phyloP scores from a whole-genome alignment of 2,888 invertebrate species.

The Pollenia amentaria region DNA sequence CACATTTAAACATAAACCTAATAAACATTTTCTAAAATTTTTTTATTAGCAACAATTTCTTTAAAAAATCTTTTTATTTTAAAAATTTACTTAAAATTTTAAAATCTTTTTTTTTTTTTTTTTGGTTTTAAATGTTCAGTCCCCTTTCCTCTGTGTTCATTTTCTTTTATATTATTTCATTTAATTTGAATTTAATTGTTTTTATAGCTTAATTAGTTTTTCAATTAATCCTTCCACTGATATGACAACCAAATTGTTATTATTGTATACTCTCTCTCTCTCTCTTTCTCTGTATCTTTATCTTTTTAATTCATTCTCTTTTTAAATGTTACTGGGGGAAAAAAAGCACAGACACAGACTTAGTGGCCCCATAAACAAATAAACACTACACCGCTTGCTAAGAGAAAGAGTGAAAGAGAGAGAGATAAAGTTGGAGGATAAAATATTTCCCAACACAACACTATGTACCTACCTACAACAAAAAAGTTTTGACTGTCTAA shows the following conservation, averaged over 20 bases:
- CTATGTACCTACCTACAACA: too few species aligned
- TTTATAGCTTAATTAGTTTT: slow-evolving; percentile 74
- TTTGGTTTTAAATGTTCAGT: background rate
- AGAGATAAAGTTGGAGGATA: slow-evolving; percentile 26
- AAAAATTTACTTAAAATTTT: background rate
- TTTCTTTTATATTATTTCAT: slow-evolving; percentile 47
- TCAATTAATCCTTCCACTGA: slow-evolving; percentile 73
- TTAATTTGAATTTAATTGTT: slow-evolving; percentile 72
- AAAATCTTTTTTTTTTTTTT: background rate
- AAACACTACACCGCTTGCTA: background rate
- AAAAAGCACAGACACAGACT: slow-evolving; percentile 60
- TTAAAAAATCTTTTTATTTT: too few species aligned
- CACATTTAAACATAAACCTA: too few species aligned
- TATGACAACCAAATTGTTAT: slow-evolving; percentile 70
- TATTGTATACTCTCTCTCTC: slow-evolving; percentile 1
- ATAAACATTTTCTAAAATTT: too few species aligned
- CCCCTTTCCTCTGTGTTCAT: background rate
- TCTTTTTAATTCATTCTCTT: slow-evolving; percentile 17
- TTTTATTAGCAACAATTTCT: too few species aligned
- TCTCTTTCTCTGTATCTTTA: background rate
- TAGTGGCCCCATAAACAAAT: slow-evolving; percentile 67
- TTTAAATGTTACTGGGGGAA: slow-evolving; percentile 21
- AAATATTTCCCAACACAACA: slow-evolving; percentile 11
- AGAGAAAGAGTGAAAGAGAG: slow-evolving; percentile 52
- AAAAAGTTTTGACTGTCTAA: slow-evolving; percentile 7